Percentiles rank a stretch among this genome's conserved stretches.
Conservation (phyloP, 2,797 vertebrate genomes). For the Cryptoprocta ferox region DNA sequence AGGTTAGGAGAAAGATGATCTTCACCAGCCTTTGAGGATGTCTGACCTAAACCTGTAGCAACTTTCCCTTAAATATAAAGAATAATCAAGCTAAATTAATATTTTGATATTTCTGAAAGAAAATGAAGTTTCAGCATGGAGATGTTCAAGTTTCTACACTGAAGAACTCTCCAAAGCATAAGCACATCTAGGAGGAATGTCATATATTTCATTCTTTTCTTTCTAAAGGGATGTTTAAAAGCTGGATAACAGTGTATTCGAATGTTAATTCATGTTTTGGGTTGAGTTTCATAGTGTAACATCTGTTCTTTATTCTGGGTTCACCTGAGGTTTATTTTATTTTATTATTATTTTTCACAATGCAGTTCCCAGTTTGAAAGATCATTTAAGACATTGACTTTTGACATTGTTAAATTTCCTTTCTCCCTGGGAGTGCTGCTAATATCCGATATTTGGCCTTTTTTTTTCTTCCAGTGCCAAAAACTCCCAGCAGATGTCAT, state of each 20-base stretch:
- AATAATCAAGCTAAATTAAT: background rate
- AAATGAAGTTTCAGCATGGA: background rate
- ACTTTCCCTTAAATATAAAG: background rate
- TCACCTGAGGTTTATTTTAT: slow-evolving; percentile 15
- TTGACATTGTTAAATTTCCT: background rate
- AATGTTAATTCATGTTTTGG: background rate
- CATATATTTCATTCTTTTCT: background rate
- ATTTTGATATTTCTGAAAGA: slow-evolving; percentile 29
- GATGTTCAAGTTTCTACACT: background rate
- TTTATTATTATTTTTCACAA: slow-evolving; percentile 29
- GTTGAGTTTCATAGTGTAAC: background rate
- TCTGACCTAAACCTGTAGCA: background rate
- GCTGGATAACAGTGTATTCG: background rate
- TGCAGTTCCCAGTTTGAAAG: background rate
- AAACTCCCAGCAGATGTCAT: slow-evolving; percentile 87
- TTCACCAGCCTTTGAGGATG: background rate
- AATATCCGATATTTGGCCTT: background rate
- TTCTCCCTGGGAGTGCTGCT: background rate
- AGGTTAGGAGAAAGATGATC: background rate
- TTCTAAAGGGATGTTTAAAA: slow-evolving; percentile 17
- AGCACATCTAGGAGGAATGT: background rate
- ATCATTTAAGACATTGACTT: background rate
- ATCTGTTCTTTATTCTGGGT: slow-evolving; percentile 37
- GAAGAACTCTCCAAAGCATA: background rate
- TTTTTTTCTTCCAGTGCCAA: slow-evolving; percentile 59